A percentile compares a stretch with the other conserved stretches of the same genome.
phyloP scores from a whole-genome alignment of 2,888 invertebrate genomes.

The Drosophila sordidula region DNA sequence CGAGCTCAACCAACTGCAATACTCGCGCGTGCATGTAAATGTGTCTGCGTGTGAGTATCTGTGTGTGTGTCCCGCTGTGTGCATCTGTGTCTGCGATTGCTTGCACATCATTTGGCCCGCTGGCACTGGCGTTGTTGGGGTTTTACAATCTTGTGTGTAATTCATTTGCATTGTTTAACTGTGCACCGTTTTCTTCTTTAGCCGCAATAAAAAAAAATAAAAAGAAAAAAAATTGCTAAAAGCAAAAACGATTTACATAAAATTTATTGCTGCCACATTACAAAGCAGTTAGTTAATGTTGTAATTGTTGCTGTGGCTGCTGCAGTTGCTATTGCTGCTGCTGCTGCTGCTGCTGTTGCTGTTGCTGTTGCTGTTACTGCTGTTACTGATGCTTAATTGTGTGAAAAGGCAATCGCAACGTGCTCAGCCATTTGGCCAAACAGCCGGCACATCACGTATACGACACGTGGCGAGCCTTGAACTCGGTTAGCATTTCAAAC shows the following conservation, averaged over 20 bases:
- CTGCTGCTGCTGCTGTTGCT: conserved; percentile 41
- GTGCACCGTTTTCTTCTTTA: conserved; percentile 70
- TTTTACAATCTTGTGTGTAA: conserved; percentile 60
- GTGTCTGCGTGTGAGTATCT: conserved; percentile 12
- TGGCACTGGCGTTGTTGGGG: conserved; percentile 24
- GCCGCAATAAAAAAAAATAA: conserved; percentile 41
- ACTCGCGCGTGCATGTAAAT: conserved; percentile 10
- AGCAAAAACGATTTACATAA: conserved; percentile 76
- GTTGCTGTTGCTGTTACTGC: conserved; percentile 39
- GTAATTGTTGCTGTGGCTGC: conserved; percentile 23
- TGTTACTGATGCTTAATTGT: conserved; percentile 69
- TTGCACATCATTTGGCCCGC: conserved; percentile 67
- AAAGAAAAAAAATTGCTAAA: conserved; percentile 30
- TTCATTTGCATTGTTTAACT: conserved; percentile 80
- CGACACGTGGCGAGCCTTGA: conserved; percentile 77
- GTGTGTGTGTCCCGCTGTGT: conserved; percentile 10
- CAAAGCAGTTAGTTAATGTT: conserved; percentile 74
- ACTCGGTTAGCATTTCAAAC: conserved; percentile 62
- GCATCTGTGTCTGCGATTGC: conserved; percentile 50
- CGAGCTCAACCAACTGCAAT: conserved; percentile 14
- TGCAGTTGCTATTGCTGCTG: conserved; percentile 40
- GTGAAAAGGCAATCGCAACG: conserved; percentile 62
- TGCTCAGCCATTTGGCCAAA: conserved; percentile 44
- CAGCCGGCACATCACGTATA: conserved; percentile 69
- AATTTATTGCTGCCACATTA: conserved; percentile 82